These are phyloP conservation scores for Gonocerus acuteangulatus DNA, from an alignment of 2,888 invertebrate genomes.

Conservation along the genomic window DNA sequence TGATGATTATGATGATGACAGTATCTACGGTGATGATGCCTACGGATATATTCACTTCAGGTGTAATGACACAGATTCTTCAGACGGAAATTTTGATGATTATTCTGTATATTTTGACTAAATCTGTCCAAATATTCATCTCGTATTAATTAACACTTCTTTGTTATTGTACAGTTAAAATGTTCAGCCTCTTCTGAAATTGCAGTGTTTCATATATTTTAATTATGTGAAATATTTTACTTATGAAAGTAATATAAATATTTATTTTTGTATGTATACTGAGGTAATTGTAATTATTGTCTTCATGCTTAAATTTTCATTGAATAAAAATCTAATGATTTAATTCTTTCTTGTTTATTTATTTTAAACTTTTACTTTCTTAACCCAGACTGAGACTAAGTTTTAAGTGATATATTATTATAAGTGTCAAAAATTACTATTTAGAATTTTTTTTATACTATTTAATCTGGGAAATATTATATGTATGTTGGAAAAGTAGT, in stretches of 20 bases:
- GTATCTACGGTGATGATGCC: background rate
- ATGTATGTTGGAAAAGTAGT: too few species aligned
- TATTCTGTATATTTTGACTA: background rate
- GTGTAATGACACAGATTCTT: background rate
- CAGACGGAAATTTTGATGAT: background rate
- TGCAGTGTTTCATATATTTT: background rate
- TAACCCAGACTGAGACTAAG: background rate
- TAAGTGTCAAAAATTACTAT: background rate
- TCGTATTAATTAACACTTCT: background rate
- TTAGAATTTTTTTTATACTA: too few species aligned
- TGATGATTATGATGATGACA: background rate
- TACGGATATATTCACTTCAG: background rate
- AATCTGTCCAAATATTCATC: too few species aligned
- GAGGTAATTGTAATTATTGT: too few species aligned
- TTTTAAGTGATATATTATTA: background rate
- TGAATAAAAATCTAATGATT: background rate
- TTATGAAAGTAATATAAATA: slow-evolving; percentile 7
- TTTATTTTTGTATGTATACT: slow-evolving; percentile 6
- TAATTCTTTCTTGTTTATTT: background rate
- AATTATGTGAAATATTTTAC: slow-evolving; percentile 9
- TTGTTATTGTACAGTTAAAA: background rate
- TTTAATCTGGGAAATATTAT: too few species aligned
- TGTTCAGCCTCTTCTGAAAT: background rate
- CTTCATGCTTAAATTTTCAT: too few species aligned
- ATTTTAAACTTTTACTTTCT: background rate